Conservation (phyloP, 2,797 vertebrate species). For the Manis pentadactyla region DNA sequence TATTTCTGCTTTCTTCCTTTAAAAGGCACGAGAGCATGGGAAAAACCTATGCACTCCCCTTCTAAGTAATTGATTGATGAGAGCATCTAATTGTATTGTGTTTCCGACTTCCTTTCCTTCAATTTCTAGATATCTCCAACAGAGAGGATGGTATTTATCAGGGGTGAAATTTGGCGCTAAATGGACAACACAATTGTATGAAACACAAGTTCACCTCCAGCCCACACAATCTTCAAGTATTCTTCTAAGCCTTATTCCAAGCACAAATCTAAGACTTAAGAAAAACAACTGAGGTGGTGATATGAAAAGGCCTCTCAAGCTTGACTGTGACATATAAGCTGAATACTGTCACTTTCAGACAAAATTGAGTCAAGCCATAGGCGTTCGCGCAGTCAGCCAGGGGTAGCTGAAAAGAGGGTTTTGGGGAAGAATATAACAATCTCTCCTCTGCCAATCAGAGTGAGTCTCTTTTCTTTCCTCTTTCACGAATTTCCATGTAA, state of each 20-base stretch:
- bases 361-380: background rate
- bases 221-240: background rate
- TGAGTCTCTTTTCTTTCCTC: background rate
- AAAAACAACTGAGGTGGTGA: background rate
- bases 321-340: slow-evolving; percentile 29
- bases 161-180: slow-evolving; percentile 1
- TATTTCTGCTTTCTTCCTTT: slow-evolving; percentile 5
- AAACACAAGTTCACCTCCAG: slow-evolving; percentile 21
- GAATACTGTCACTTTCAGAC: slow-evolving; percentile 33
- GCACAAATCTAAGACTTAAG: background rate
- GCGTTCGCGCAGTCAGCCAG: slow-evolving; percentile 7
- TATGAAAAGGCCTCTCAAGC: slow-evolving; percentile 18
- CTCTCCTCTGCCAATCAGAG: background rate
- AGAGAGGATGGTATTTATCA: slow-evolving; percentile 24
- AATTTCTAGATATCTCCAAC: slow-evolving; percentile 15
- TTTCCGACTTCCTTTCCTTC: background rate
- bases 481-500: background rate
- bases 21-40: background rate
- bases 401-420: background rate
- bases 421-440: background rate
- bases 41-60: background rate
- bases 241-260: background rate
- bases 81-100: slow-evolving; percentile 37
- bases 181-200: background rate
- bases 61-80: background rate